These are phyloP conservation scores for Pocillopora meandrina DNA, from an alignment of 92 coral and sea anemone species.

Conservation along the genomic window DNA sequence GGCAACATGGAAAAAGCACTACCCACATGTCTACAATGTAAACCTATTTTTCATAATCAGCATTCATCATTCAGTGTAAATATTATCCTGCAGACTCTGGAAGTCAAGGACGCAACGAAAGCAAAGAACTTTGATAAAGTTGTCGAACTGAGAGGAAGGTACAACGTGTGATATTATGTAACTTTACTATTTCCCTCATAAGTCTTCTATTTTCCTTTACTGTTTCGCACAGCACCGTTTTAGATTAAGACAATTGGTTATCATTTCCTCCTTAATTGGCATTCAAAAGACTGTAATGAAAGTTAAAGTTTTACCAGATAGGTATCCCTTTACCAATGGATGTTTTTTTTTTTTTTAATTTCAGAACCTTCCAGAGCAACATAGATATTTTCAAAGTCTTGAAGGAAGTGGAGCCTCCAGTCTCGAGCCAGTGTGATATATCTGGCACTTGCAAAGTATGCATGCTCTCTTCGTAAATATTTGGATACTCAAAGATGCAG, in stretches of 20 bases:
- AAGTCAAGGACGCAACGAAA: constrained; percentile 71
- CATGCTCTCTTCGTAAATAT: not conserved
- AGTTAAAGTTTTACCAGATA: not conserved
- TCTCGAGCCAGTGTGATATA: constrained; percentile 70
- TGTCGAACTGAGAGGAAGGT: constrained; percentile 81
- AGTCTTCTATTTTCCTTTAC: no score
- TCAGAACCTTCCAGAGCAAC: constrained; percentile 81
- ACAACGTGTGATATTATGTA: not conserved
- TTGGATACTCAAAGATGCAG: not conserved
- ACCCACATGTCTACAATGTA: not conserved
- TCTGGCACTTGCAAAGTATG: constrained; percentile 81
- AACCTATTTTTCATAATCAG: no score
- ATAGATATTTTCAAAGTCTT: constrained; percentile 84
- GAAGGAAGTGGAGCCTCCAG: constrained; percentile 84
- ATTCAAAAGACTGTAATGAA: not conserved
- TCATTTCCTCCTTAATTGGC: no score
- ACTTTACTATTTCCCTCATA: no score
- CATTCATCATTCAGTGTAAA: not conserved
- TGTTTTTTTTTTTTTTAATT: constrained; percentile 3
- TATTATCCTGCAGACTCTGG: constrained; percentile 56
- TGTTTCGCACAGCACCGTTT: no score
- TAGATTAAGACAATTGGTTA: no score
- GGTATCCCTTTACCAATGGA: not conserved
- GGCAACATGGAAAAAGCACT: no score
- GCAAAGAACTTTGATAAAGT: constrained; percentile 71